These are phyloP conservation scores for Nasua narica DNA, from an alignment of 2,797 vertebrate genomes.

Conservation along the genomic window DNA sequence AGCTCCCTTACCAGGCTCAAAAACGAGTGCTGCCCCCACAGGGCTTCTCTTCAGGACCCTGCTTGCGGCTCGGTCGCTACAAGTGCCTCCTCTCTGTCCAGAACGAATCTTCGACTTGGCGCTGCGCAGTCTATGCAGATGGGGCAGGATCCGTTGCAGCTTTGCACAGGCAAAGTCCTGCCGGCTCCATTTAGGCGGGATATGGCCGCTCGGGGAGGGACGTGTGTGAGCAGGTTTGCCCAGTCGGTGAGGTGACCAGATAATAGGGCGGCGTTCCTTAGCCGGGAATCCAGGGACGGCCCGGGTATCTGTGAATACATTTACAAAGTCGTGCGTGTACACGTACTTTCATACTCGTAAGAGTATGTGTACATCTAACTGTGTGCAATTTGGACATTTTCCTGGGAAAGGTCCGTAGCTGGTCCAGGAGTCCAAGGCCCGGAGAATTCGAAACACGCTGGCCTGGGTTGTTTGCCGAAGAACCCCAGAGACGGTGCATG, in stretches of 20 bases:
- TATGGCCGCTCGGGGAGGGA: neutral
- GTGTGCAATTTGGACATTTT: conserved; percentile 29
- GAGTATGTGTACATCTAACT: neutral
- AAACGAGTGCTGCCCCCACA: neutral
- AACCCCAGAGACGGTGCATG: neutral
- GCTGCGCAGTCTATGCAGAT: neutral
- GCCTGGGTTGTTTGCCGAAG: neutral
- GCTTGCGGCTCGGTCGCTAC: neutral
- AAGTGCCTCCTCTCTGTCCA: neutral
- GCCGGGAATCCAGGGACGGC: neutral
- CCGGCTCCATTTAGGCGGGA: neutral
- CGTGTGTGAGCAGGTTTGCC: neutral
- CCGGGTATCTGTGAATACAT: neutral
- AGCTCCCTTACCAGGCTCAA: neutral
- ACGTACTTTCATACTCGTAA: neutral
- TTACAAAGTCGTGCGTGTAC: neutral
- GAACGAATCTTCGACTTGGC: neutral
- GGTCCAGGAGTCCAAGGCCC: neutral
- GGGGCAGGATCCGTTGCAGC: neutral
- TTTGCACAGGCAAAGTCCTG: neutral
- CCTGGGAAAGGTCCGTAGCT: neutral
- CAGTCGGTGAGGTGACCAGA: neutral
- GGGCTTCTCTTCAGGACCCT: neutral
- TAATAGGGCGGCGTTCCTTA: neutral
- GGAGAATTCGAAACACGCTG: neutral